These are phyloP conservation scores for Melanotaenia pygmaea DNA, from an alignment of 2,797 vertebrate species.

Conservation along the genomic window DNA sequence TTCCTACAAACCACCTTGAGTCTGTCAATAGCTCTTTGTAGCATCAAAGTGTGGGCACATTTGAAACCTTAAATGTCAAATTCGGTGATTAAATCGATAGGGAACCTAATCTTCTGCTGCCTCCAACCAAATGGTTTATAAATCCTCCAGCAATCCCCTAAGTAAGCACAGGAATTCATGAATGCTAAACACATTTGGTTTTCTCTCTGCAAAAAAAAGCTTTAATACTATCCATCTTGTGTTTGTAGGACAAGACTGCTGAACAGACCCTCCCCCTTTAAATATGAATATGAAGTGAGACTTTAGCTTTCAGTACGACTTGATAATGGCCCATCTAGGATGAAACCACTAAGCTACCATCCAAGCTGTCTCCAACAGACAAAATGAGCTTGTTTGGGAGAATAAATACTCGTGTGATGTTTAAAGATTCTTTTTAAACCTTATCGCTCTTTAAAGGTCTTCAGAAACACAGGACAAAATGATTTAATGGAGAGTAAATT, in stretches of 20 bases:
- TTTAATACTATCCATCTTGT: slow-evolving; percentile 62
- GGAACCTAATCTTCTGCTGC: slow-evolving; percentile 67
- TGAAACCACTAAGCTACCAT: slow-evolving; percentile 19
- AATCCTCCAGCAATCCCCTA: slow-evolving; percentile 67
- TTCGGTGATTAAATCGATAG: slow-evolving; percentile 63
- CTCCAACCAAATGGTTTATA: slow-evolving; percentile 70
- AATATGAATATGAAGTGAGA: slow-evolving; percentile 73
- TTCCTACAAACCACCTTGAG: slow-evolving; percentile 33
- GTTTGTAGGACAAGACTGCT: slow-evolving; percentile 64
- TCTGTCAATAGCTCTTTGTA: slow-evolving; percentile 39
- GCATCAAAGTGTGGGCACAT: slow-evolving; percentile 33
- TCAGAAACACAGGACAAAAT: slow-evolving; percentile 22
- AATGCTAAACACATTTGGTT: slow-evolving; percentile 67
- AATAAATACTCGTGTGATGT: slow-evolving; percentile 1
- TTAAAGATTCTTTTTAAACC: not conserved
- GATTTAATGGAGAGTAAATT: slow-evolving; percentile 28
- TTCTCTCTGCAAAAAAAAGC: slow-evolving; percentile 56
- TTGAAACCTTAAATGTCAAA: slow-evolving; percentile 65
- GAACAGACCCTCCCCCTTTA: slow-evolving; percentile 66
- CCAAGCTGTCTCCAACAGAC: slow-evolving; percentile 30
- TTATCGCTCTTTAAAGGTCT: slow-evolving; percentile 20
- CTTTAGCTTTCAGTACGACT: slow-evolving; percentile 52
- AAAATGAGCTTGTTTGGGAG: slow-evolving; percentile 15
- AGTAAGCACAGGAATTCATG: slow-evolving; percentile 70
- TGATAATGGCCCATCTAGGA: slow-evolving; percentile 41